Conservation (phyloP, 2,888 invertebrate species). For the Byasa hedistus region DNA sequence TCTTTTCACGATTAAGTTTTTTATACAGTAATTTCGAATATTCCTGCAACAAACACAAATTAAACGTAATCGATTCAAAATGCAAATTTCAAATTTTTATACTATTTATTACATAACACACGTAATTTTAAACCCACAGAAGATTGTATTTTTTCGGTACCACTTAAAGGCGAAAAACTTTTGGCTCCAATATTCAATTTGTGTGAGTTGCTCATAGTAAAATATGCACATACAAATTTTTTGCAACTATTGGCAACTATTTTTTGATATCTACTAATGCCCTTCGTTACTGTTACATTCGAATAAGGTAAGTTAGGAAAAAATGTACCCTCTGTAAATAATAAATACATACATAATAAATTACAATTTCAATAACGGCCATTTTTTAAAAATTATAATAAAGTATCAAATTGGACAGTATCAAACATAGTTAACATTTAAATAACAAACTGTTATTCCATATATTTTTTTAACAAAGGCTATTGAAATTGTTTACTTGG, state of each 20-base stretch:
- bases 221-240: slow-evolving; percentile 16
- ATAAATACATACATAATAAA: too few relatives aligned
- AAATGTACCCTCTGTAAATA: slow-evolving; percentile 11
- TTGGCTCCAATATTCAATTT: slow-evolving; percentile 10
- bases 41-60: slow-evolving; percentile 4
- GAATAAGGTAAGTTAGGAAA: slow-evolving; percentile 14
- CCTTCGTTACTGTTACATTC: slow-evolving; percentile 10
- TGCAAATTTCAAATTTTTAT: not conserved
- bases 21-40: not conserved
- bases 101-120: not conserved
- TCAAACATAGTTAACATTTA: too few relatives aligned
- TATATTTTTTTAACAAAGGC: too few relatives aligned
- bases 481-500: too few relatives aligned
- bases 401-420: too few relatives aligned
- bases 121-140: slow-evolving; percentile 13
- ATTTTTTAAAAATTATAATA: too few relatives aligned
- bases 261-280: slow-evolving; percentile 9
- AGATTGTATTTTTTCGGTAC: slow-evolving; percentile 3
- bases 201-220: slow-evolving; percentile 5
- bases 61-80: not conserved
- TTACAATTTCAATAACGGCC: too few relatives aligned
- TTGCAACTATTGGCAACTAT: slow-evolving; percentile 10
- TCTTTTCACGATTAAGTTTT: not conserved
- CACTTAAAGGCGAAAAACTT: slow-evolving; percentile 9
- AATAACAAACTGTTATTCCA: too few relatives aligned